These are phyloP conservation scores for Hafferia zeledoni DNA, from an alignment of 2,797 vertebrate species.

Conservation along the genomic window DNA sequence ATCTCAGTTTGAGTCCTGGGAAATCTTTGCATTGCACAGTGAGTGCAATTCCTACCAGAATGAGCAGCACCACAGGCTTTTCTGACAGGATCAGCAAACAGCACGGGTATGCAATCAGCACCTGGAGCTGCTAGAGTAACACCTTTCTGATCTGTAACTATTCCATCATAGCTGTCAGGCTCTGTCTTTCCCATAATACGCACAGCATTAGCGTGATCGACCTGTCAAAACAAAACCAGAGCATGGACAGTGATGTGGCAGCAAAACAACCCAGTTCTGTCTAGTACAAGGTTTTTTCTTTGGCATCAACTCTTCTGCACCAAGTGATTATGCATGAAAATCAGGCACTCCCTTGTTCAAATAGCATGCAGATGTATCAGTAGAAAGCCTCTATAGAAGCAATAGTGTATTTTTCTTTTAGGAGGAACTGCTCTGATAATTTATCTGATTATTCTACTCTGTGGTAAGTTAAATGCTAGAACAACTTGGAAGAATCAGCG, in stretches of 20 bases:
- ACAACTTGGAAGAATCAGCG: not conserved
- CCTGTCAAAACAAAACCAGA: conserved; percentile 74
- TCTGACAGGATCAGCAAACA: conserved; percentile 89
- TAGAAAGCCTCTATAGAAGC: not conserved
- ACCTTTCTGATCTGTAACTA: conserved; percentile 84
- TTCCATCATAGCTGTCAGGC: conserved; percentile 87
- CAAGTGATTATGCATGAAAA: not conserved
- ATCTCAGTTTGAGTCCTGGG: not conserved
- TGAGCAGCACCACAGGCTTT: conserved; percentile 91
- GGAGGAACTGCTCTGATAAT: not conserved
- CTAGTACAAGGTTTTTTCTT: not conserved
- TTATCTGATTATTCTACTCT: not conserved
- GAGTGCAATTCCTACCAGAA: conserved; percentile 79
- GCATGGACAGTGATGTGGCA: not conserved
- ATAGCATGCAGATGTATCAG: not conserved
- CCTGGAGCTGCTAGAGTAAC: conserved; percentile 88
- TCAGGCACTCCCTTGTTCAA: not conserved
- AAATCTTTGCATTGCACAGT: not conserved
- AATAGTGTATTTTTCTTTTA: not conserved
- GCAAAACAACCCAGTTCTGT: not conserved
- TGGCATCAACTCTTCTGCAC: not conserved
- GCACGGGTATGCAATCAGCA: conserved; percentile 91
- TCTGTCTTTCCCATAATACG: conserved; percentile 84
- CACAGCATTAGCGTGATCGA: conserved; percentile 84
- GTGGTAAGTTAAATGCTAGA: not conserved